phyloP scores from a whole-genome alignment of 2,113 vertebrate species.

The Girardinichthys multiradiatus region DNA sequence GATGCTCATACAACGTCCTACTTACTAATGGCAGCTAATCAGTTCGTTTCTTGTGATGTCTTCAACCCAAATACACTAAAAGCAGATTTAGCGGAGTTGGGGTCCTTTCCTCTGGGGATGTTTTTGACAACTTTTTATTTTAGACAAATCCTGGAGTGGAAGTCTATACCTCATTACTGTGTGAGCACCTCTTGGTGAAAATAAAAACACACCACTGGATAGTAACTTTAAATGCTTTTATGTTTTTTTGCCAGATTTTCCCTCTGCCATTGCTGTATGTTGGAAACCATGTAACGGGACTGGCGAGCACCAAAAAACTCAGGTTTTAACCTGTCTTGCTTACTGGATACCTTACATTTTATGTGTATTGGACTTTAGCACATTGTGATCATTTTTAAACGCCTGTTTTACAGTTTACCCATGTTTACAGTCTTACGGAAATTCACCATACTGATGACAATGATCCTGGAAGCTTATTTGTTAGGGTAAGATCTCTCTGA shows the following conservation, averaged over 20 bases:
- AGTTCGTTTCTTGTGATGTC: too few species aligned
- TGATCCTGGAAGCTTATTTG: slow-evolving; percentile 88
- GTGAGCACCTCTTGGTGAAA: neutral
- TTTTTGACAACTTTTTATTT: neutral
- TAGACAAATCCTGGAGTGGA: neutral
- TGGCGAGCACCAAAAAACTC: slow-evolving; percentile 81
- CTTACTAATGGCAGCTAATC: too few species aligned
- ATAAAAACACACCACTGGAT: neutral
- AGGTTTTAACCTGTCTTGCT: slow-evolving; percentile 63
- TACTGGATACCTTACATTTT: neutral
- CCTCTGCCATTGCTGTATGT: slow-evolving; percentile 79
- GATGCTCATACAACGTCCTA: too few species aligned
- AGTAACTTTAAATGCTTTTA: neutral
- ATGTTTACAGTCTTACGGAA: slow-evolving; percentile 96
- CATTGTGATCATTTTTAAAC: neutral
- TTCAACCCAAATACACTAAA: too few species aligned
- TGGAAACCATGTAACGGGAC: slow-evolving; percentile 79
- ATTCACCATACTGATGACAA: slow-evolving; percentile 92
- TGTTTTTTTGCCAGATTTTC: slow-evolving; percentile 71
- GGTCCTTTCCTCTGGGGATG: neutral
- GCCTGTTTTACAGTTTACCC: slow-evolving; percentile 84
- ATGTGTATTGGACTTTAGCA: neutral
- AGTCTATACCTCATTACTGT: neutral
- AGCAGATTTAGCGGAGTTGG: too few species aligned
- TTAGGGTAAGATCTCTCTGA: slow-evolving; percentile 78